Base-by-base conservation (phyloP, 2,888 invertebrate genomes). In the Trachelus stipa region DNA sequence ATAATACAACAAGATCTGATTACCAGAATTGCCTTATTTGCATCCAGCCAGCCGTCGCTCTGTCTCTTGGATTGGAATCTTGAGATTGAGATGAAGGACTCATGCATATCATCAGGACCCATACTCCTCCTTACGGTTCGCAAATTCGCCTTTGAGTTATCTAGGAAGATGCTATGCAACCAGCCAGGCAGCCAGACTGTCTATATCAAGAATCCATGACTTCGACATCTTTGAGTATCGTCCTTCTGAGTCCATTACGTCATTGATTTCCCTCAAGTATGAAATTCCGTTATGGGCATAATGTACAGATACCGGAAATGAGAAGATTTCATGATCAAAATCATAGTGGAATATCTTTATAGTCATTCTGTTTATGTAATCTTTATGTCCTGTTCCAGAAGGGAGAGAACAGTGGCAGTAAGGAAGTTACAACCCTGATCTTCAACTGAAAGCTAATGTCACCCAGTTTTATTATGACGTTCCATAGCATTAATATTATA, bases 21-120 rank as follows among this genome's bases (percentile, higher is more conserved):
- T 86, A 84, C 83, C 75, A 79, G 78, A 81, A 86, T 86, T 84
- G 86, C 84, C 82, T 83, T 82, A 86, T 86, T 86, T 86, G 86
- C 86, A 86, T 86, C 83, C 76, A 74, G 79, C 80, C 74, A 73
- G 77, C 78, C 68, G 56, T 68, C 76, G 73, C 74, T 34, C 71
- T 71, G 79, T 83, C 81, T 82, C 83, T 83, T 79, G 77, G 75
- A 75, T 68, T 74, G 76, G 56, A 35, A 76, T 77, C 30, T 34
- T 30, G 37, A 75, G 68, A 76, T 68, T 76, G 79, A 76, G 78
- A 78, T 35, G 73, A 37, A 37, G 35, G 73, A 34, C 73, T 78
- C 83, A 81, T 82, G 82, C 83, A 83, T 83, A 79, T 81, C 81
- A 83, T 83, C 81, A 82, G 73, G 76, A 80, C 79, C 75, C 76